Evolutionary conservation across 2,113 vertebrate species (phyloP).

Genomic region (Vanacampus margaritifer): DNA sequence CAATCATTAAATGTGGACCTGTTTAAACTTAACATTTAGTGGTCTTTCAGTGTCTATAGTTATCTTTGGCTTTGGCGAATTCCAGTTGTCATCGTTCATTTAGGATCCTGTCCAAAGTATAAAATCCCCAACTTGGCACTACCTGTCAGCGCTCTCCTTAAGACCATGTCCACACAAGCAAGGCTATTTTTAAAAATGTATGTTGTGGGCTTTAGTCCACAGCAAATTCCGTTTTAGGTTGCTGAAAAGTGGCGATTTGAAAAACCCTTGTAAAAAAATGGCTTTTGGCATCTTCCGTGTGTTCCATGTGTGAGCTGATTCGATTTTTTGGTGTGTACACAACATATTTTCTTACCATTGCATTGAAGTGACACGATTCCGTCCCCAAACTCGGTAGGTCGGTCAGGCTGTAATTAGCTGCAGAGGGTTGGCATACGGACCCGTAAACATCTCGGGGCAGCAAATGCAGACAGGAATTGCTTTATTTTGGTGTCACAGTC

Average conservation of each 20-base stretch:
- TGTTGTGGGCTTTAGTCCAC: background rate
- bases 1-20: conserved; percentile 8
- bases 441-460: background rate
- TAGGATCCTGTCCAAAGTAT: conserved; percentile 8
- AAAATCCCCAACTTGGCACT: conserved; percentile 16
- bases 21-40: conserved; percentile 12
- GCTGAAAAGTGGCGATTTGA: background rate
- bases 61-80: conserved; percentile 13
- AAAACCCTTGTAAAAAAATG: no score
- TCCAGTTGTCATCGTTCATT: conserved; percentile 4
- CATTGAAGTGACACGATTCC: background rate
- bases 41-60: background rate
- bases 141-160: conserved; percentile 12
- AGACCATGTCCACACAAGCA: background rate
- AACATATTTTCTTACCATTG: no score
- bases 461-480: no score
- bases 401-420: background rate
- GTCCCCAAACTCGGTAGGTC: no score
- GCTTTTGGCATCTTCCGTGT: background rate
- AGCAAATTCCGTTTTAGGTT: background rate
- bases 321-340: background rate
- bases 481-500: no score
- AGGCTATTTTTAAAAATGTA: background rate
- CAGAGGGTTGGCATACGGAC: background rate
- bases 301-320: background rate